phyloP scores from a whole-genome alignment of 2,113 vertebrate genomes.

The Oreochromis aureus region DNA sequence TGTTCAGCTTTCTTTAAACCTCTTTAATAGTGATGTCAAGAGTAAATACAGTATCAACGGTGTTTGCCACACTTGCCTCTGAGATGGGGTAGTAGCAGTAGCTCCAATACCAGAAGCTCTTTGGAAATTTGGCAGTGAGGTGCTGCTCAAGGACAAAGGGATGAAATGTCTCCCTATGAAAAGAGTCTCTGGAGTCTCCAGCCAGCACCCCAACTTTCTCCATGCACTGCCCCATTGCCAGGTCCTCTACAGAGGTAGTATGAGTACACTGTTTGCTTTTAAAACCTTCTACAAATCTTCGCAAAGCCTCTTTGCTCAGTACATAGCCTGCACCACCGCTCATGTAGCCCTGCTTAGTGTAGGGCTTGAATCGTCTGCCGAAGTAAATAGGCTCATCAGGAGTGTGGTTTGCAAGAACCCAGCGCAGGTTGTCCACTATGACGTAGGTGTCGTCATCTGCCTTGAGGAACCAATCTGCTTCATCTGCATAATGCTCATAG shows the following conservation, averaged over 20 bases:
- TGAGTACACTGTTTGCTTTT: conserved; percentile 63
- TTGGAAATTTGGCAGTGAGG: conserved; percentile 32
- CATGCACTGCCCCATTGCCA: conserved; percentile 77
- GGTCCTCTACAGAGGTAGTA: conserved; percentile 71
- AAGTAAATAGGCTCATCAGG: conserved; percentile 70
- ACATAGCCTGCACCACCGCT: conserved; percentile 75
- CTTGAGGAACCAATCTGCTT: conserved; percentile 80
- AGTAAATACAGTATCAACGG: background rate
- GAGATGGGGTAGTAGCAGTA: conserved; percentile 80
- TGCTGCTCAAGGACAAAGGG: conserved; percentile 74
- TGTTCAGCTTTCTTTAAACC: background rate
- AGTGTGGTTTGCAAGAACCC: conserved; percentile 69
- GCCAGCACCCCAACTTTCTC: conserved; percentile 74
- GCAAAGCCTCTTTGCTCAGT: conserved; percentile 72
- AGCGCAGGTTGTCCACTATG: conserved; percentile 74
- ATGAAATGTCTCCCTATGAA: conserved; percentile 72
- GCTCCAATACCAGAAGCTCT: background rate
- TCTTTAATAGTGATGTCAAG: background rate
- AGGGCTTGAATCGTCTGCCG: conserved; percentile 75
- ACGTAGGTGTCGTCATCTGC: conserved; percentile 75
- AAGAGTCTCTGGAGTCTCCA: conserved; percentile 70
- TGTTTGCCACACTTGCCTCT: conserved; percentile 63
- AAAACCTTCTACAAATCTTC: conserved; percentile 66
- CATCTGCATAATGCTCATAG: conserved; percentile 63
- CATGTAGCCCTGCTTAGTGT: conserved; percentile 79